These are phyloP conservation scores for Xenotilapia leptura DNA, from an alignment of 2,113 vertebrate species.

Conservation along the genomic window DNA sequence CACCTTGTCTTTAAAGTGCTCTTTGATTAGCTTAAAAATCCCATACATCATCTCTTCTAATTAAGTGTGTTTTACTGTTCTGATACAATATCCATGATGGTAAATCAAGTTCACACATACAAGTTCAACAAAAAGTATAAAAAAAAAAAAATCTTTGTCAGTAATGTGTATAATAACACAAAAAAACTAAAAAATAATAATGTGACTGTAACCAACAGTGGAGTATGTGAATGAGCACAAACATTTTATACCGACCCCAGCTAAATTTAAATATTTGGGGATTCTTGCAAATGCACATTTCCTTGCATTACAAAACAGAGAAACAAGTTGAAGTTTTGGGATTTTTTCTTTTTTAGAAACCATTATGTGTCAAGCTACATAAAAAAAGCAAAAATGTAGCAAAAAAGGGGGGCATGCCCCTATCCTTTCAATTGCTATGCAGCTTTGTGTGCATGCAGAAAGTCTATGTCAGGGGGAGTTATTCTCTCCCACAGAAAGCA, in stretches of 20 bases:
- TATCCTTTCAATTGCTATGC: neutral
- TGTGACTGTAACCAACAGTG: neutral
- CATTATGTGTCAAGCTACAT: neutral
- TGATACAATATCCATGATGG: neutral
- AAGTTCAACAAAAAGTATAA: neutral
- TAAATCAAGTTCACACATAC: neutral
- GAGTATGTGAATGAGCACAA: neutral
- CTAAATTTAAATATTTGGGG: neutral
- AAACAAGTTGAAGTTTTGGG: neutral
- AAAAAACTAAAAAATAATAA: neutral
- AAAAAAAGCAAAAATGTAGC: neutral
- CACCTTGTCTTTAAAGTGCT: neutral
- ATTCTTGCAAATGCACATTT: neutral
- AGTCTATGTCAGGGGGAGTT: neutral
- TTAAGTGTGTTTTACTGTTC: neutral
- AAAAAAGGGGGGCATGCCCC: neutral
- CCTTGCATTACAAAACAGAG: neutral
- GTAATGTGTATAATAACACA: neutral
- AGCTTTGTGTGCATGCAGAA: neutral
- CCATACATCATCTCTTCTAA: neutral
- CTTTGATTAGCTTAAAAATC: neutral
- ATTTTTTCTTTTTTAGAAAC: neutral
- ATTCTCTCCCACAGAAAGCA: neutral
- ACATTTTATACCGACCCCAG: conserved; percentile 3
- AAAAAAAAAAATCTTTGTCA: neutral